Percentiles rank a stretch among this genome's conserved stretches.
These are phyloP conservation scores for Bambusicola thoracicus DNA, from an alignment of 2,113 vertebrate genomes.

Conservation along the genomic window DNA sequence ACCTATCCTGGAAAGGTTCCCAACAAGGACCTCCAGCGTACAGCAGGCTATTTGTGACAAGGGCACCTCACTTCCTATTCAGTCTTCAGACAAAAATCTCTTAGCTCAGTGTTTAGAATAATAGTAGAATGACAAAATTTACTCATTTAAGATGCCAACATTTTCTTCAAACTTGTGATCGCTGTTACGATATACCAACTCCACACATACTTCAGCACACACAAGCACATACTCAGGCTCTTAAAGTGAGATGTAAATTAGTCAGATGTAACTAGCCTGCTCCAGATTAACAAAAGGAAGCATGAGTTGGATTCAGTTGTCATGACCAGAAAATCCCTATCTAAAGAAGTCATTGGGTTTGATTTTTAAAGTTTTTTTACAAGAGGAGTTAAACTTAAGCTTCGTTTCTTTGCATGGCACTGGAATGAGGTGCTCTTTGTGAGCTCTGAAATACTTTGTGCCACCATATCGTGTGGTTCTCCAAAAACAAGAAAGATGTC, in stretches of 20 bases:
- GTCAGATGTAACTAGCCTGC: not conserved
- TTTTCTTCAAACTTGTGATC: not conserved
- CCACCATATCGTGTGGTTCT: not conserved
- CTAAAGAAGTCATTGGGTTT: slow-evolving; percentile 9
- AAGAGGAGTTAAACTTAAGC: not conserved
- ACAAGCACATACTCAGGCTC: not conserved
- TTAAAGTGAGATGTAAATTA: not conserved
- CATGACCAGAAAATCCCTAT: not conserved
- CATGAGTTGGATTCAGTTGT: not conserved
- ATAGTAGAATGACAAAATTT: not conserved
- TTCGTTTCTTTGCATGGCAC: not conserved
- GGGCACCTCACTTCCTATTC: not conserved
- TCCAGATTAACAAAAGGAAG: not conserved
- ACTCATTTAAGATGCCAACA: not conserved
- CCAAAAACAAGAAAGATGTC: slow-evolving; percentile 24
- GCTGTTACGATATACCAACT: not conserved
- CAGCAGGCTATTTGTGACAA: not conserved
- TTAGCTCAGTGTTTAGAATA: not conserved
- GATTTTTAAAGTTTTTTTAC: not conserved
- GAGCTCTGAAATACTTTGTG: not conserved
- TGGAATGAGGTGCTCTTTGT: not conserved
- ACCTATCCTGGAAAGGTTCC: not conserved
- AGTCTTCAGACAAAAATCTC: not conserved
- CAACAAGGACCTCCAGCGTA: not conserved
- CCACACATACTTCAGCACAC: not conserved